These are phyloP conservation scores for Schizaphis graminum DNA, from an alignment of 2,888 invertebrate species.

Conservation along the genomic window DNA sequence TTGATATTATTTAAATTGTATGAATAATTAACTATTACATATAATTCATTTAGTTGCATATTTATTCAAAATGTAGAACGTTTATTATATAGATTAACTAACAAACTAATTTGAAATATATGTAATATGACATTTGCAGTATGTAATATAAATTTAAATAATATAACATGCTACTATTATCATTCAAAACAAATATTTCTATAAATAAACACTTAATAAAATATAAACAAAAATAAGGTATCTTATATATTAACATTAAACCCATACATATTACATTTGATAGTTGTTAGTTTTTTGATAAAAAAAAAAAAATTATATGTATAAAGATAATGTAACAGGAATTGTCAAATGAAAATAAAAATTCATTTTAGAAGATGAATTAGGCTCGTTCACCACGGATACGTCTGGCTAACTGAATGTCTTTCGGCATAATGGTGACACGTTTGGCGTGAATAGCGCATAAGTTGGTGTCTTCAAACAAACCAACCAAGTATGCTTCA, in stretches of 20 bases:
- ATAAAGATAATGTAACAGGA: slow-evolving; percentile 27
- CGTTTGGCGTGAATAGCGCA: slow-evolving; percentile 98
- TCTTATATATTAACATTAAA: slow-evolving; percentile 51
- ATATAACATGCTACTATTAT: slow-evolving; percentile 23
- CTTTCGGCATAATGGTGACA: slow-evolving; percentile 98
- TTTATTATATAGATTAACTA: background rate
- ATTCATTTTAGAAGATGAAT: slow-evolving; percentile 69
- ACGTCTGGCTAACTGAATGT: slow-evolving; percentile 95
- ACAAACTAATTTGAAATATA: background rate
- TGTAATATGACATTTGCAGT: background rate
- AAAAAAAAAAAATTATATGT: background rate
- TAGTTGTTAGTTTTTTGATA: slow-evolving; percentile 11
- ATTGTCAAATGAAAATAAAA: slow-evolving; percentile 26
- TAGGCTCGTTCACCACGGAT: slow-evolving; percentile 97
- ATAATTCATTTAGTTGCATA: slow-evolving; percentile 33
- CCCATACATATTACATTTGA: background rate
- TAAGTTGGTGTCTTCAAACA: slow-evolving; percentile 98
- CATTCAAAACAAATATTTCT: background rate
- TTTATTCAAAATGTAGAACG: slow-evolving; percentile 40
- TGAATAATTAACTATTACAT: background rate
- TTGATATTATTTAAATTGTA: background rate
- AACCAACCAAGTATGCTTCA: slow-evolving; percentile 91
- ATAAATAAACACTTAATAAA: slow-evolving; percentile 41
- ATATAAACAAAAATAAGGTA: slow-evolving; percentile 31
- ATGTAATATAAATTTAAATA: background rate